These are phyloP conservation scores for Volucella zonaria DNA, from an alignment of 2,888 invertebrate species.

Conservation along the genomic window DNA sequence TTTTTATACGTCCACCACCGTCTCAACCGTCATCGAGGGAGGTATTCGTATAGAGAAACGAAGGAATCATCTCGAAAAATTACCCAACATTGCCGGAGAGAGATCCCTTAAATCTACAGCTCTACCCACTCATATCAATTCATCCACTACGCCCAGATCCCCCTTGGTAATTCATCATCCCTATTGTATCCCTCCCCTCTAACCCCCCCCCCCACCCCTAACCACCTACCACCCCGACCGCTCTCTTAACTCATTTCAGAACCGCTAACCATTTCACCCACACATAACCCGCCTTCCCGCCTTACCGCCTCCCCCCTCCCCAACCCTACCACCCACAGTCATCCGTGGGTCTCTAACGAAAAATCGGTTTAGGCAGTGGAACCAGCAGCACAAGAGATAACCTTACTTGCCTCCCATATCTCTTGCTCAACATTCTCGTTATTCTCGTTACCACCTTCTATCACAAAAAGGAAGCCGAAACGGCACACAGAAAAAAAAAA, in stretches of 20 bases:
- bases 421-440: conserved; percentile 42
- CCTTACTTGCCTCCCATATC: conserved; percentile 76
- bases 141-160: conserved; percentile 77
- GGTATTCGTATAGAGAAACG: neutral
- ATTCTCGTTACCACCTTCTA: conserved; percentile 67
- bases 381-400: conserved; percentile 62
- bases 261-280: conserved; percentile 68
- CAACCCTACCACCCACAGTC: conserved; percentile 58
- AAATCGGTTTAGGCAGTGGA: conserved; percentile 67
- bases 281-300: conserved; percentile 75
- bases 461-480: conserved; percentile 59
- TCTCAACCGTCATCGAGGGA: neutral
- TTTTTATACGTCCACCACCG: conserved; percentile 34
- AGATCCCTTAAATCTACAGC: conserved; percentile 64
- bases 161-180: conserved; percentile 75
- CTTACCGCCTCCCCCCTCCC: conserved; percentile 71
- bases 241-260: conserved; percentile 50
- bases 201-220: conserved; percentile 75
- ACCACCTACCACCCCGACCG: conserved; percentile 69
- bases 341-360: conserved; percentile 49
- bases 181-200: conserved; percentile 75
- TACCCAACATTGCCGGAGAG: conserved; percentile 67
- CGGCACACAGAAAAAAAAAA: conserved; percentile 37
- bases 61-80: conserved; percentile 70
- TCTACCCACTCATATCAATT: conserved; percentile 80